Base-by-base conservation (phyloP, 1,140 invertebrate species). In the Drosophila bifasciata region DNA sequence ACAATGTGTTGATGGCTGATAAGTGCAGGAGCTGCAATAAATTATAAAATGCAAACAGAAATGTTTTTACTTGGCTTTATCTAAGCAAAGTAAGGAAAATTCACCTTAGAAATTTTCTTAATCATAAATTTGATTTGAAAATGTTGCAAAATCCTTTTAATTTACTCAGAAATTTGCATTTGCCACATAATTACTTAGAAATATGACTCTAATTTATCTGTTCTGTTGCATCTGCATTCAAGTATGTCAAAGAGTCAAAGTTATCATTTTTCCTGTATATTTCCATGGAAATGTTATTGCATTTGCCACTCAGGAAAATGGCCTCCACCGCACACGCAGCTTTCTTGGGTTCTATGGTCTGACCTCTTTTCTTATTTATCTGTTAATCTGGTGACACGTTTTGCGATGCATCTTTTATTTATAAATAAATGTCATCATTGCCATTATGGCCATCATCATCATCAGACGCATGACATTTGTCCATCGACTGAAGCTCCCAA, bases 1-100 rank as follows among this genome's bases (percentile, higher is more conserved):
- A 74, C 63, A 85, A 79, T 79, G 49, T 62, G 52, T 71, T 62
- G 73, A 76, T 73, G 57, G 40, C 49, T 72, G 81, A 85, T 85
- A 85, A 79, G 60, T 76, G 53, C 52, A 83, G 11, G 11, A 36
- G 69, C 79, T 84, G 70, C 53, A 40, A 51, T 52, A 66, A 63
- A 59, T 60, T 67, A 48, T 9, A 49, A 19, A 52, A 41, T 36
- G 19, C 15, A 60, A n/a, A n/a, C 36, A 17, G 32, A 32, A 52
- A 41, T 13, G 6, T 21, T 45, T 41, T 13, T 41, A 36, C 11
- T 6, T 15, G 19, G 23, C 1, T 25, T 25, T 25, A 25, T 25
- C 23, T 25, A 25, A 25, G 23, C 23, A 25, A 25, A 25, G 5
- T 5, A 25, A 25, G 6, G 5, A 25, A 25, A 25, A 25, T 6